phyloP scores from a whole-genome alignment of 1,140 invertebrate species.

The Lucilia cuprina region DNA sequence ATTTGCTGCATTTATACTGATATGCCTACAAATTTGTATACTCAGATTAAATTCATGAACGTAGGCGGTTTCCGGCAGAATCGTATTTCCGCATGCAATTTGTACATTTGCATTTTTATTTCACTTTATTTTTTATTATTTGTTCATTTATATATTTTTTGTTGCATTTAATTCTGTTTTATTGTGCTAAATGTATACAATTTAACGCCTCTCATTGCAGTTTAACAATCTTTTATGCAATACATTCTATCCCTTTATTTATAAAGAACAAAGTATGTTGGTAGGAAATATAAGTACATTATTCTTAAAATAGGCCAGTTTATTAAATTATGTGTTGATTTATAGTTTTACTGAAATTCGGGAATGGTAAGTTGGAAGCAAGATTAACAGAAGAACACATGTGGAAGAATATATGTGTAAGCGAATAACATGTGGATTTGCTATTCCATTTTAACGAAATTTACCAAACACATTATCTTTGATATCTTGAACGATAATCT shows the following conservation, averaged over 20 bases:
- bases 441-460: no score
- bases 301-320: not conserved
- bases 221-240: not conserved
- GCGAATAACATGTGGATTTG: no score
- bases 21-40: not conserved
- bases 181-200: not conserved
- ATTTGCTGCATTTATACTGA: not conserved
- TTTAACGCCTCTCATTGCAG: not conserved
- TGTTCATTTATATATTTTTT: not conserved
- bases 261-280: not conserved
- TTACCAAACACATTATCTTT: no score
- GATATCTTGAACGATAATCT: no score
- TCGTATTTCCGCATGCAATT: slow-evolving; percentile 6
- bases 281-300: not conserved
- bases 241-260: not conserved
- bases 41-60: not conserved
- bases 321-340: not conserved
- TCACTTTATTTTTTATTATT: not conserved
- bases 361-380: no score
- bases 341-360: no score
- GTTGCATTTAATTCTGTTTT: not conserved
- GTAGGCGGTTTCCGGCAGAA: not conserved
- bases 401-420: no score
- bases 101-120: not conserved
- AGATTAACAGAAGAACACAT: no score